Evolutionary conservation across 2,797 vertebrate species (phyloP).

Genomic region (Alectoris magna): DNA sequence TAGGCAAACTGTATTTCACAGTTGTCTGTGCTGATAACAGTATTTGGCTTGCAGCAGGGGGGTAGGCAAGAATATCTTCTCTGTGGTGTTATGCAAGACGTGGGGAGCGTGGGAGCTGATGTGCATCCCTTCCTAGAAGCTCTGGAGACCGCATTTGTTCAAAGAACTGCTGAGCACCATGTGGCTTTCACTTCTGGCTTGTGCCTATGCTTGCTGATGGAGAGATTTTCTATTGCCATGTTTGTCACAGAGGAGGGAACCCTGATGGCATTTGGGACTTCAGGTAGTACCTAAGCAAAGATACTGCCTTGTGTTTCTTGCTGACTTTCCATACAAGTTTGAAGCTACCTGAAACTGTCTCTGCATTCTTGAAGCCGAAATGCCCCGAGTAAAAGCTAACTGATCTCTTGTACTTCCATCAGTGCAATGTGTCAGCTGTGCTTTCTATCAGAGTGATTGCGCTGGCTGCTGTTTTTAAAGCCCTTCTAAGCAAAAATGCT

Average conservation of each 20-base stretch:
- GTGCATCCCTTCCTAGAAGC: not conserved
- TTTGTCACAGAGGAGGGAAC: not conserved
- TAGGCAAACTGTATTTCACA: not conserved
- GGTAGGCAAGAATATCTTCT: fast-evolving
- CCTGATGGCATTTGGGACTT: not conserved
- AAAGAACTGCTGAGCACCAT: not conserved
- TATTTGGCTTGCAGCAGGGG: not conserved
- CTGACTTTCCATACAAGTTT: not conserved
- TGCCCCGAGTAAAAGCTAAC: not conserved
- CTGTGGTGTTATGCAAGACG: not conserved
- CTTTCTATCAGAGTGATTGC: not conserved
- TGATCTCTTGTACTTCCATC: fast-evolving
- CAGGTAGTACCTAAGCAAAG: not conserved
- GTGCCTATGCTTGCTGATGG: not conserved
- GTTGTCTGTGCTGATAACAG: not conserved
- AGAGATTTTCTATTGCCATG: not conserved
- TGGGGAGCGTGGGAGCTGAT: not conserved
- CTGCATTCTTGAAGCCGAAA: not conserved
- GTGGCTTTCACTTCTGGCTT: not conserved
- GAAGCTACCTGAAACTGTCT: not conserved
- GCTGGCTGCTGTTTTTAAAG: not conserved
- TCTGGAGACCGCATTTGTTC: not conserved
- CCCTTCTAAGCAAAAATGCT: not conserved
- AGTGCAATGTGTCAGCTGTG: not conserved
- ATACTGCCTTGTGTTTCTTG: not conserved